Conservation (phyloP, 2,113 vertebrate species). For the Isurus oxyrinchus region DNA sequence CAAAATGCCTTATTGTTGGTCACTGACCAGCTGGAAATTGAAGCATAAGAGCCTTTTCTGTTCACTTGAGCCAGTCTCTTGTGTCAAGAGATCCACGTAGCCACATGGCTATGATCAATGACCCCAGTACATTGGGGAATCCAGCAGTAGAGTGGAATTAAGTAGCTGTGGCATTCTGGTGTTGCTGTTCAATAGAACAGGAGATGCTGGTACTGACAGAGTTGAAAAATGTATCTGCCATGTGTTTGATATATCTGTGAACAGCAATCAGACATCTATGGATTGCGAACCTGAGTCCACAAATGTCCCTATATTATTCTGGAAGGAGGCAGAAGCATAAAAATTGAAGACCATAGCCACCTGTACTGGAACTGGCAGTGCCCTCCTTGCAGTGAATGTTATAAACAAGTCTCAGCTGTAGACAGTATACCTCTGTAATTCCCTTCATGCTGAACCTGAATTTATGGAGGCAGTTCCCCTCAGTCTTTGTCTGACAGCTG, state of each 20-base stretch:
- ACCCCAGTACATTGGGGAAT: background rate
- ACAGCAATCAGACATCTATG: background rate
- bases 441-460: background rate
- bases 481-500: background rate
- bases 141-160: background rate
- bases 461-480: background rate
- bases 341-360: background rate
- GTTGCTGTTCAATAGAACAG: background rate
- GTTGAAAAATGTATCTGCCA: background rate
- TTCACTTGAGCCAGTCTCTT: background rate
- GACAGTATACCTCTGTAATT: background rate
- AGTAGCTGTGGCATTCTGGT: background rate
- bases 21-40: background rate
- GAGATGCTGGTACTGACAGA: background rate
- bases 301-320: background rate
- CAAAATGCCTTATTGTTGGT: background rate
- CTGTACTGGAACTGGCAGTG: background rate
- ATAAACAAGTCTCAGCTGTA: background rate
- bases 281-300: background rate
- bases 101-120: background rate
- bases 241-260: no score
- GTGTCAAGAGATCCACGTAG: background rate
- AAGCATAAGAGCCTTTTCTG: background rate
- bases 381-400: background rate
- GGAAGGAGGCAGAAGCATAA: background rate